A percentile compares a stretch with the other conserved stretches of the same genome.
phyloP scores from a whole-genome alignment of 2,888 invertebrate genomes.

The Ophraella communa region DNA sequence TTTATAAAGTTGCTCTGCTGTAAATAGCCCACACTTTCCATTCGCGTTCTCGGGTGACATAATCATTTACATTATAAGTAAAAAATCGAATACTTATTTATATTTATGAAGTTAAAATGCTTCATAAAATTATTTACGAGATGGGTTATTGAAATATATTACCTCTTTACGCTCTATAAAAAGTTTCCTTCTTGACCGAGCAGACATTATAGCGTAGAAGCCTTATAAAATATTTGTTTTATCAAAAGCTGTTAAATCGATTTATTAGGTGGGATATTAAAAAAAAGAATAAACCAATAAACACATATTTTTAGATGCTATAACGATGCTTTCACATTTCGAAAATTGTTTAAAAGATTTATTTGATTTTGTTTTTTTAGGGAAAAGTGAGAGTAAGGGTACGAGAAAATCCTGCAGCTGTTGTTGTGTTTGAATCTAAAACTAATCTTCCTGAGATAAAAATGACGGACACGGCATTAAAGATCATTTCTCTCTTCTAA shows the following conservation, averaged over 20 bases:
- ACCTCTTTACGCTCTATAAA: slow-evolving; percentile 2
- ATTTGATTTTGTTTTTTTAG: too few relatives aligned
- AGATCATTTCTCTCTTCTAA: too few relatives aligned
- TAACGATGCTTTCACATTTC: too few relatives aligned
- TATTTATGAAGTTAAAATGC: slow-evolving; percentile 11
- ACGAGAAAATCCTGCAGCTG: too few relatives aligned
- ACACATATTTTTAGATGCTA: too few relatives aligned
- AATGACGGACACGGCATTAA: too few relatives aligned
- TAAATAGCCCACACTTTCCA: neutral
- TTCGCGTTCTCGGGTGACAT: neutral
- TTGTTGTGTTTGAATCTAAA: too few relatives aligned
- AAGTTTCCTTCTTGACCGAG: neutral
- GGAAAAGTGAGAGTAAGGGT: too few relatives aligned
- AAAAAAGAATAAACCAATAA: too few relatives aligned
- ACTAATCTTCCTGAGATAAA: too few relatives aligned
- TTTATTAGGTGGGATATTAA: neutral
- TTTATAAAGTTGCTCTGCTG: neutral
- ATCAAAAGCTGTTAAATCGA: neutral
- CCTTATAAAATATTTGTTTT: neutral
- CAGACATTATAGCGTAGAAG: neutral
- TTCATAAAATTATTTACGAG: slow-evolving; percentile 4
- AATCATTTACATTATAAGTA: neutral
- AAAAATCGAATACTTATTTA: slow-evolving; percentile 6
- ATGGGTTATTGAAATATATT: slow-evolving; percentile 3
- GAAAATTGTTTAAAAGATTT: too few relatives aligned